These are phyloP conservation scores for Cochlearius cochlearius DNA, from an alignment of 2,113 vertebrate species.

Conservation along the genomic window DNA sequence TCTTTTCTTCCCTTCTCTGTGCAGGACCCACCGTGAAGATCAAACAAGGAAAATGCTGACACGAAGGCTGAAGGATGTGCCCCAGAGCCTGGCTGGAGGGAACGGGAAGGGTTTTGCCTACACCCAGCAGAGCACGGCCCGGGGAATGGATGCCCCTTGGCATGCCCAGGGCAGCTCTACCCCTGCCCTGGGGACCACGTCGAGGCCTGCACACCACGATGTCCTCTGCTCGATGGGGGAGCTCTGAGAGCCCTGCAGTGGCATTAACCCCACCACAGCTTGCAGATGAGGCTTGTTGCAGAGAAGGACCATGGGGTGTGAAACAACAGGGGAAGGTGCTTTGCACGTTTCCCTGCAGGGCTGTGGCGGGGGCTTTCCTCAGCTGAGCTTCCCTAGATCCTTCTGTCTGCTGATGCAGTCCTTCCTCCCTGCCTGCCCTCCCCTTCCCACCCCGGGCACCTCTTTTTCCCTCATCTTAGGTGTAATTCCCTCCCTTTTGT, in stretches of 20 bases:
- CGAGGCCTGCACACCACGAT: rapidly evolving
- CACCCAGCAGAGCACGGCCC: background rate
- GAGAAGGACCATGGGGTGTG: background rate
- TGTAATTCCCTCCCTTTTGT: background rate
- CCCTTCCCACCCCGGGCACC: background rate
- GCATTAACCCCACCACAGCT: background rate
- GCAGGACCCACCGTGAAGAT: background rate
- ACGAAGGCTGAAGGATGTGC: background rate
- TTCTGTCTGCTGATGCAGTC: background rate
- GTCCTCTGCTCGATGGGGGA: background rate
- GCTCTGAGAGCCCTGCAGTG: background rate
- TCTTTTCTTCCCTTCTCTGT: background rate
- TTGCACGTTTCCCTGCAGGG: background rate
- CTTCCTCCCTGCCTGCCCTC: background rate
- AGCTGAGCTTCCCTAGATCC: background rate
- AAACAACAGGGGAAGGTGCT: background rate
- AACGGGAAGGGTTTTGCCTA: background rate
- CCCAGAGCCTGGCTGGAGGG: background rate
- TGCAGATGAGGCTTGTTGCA: background rate
- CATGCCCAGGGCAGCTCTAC: background rate
- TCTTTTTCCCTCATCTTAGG: background rate
- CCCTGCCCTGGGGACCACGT: background rate
- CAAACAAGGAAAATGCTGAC: background rate
- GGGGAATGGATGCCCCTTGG: background rate
- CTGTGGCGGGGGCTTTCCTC: background rate